Conservation (phyloP, 2,113 vertebrate species). For the Carassius gibelio region DNA sequence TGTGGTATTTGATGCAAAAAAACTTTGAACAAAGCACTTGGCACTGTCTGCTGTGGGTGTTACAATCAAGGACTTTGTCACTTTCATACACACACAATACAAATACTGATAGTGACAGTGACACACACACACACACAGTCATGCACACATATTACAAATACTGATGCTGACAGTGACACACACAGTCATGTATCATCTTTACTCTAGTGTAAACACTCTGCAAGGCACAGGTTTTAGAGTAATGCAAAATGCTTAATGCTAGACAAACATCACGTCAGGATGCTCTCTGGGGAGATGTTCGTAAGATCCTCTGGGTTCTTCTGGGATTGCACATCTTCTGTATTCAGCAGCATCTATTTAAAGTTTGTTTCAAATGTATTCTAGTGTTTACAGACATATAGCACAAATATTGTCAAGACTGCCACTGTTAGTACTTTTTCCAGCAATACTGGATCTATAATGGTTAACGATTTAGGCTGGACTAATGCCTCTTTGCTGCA, state of each 20-base stretch:
- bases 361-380: neutral
- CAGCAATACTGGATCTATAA: neutral
- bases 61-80: neutral
- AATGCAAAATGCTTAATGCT: neutral
- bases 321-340: neutral
- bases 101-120: neutral
- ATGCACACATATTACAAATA: neutral
- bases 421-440: neutral
- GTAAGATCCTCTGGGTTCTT: neutral
- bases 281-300: neutral
- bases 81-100: neutral
- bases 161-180: constrained; percentile 1
- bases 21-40: neutral
- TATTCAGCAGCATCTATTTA: neutral
- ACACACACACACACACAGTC: neutral
- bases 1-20: neutral
- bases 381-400: neutral
- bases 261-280: neutral
- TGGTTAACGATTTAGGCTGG: neutral
- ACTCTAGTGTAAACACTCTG: constrained; percentile 17
- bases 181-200: constrained; percentile 1
- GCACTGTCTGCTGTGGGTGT: constrained; percentile 1
- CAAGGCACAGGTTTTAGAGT: constrained; percentile 9
- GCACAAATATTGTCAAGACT: neutral
- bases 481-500: neutral